Evolutionary conservation across 2,888 invertebrate species (phyloP).

Genomic region (Volucella inanis): DNA sequence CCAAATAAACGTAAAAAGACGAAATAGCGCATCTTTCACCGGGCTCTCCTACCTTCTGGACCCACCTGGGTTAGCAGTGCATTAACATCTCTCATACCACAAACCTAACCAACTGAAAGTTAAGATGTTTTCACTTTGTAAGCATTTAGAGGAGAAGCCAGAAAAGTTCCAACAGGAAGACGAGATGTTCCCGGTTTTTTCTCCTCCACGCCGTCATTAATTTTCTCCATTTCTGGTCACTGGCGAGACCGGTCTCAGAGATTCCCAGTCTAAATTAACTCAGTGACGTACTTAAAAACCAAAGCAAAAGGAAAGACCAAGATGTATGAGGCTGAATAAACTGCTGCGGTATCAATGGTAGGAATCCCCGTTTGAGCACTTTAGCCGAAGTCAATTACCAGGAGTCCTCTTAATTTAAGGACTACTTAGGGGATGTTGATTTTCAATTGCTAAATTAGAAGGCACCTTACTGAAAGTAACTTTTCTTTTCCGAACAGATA

Average conservation of each 20-base stretch:
- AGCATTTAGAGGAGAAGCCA: constrained; percentile 24
- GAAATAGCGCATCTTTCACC: constrained; percentile 12
- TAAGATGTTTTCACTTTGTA: constrained; percentile 69
- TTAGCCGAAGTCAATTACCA: constrained; percentile 46
- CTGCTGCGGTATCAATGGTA: constrained; percentile 16
- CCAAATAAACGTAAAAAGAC: constrained; percentile 21
- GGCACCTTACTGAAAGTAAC: constrained; percentile 56
- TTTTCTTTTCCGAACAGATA: constrained; percentile 37
- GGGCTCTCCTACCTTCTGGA: background rate
- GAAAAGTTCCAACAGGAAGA: background rate
- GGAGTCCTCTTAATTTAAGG: constrained; percentile 69
- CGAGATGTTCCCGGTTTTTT: background rate
- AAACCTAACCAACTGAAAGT: constrained; percentile 51
- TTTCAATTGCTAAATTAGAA: constrained; percentile 70
- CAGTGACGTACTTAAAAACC: constrained; percentile 22
- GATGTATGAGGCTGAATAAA: constrained; percentile 5
- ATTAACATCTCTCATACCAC: constrained; percentile 33
- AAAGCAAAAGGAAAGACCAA: background rate
- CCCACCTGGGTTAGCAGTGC: constrained; percentile 21
- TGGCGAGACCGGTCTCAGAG: constrained; percentile 19
- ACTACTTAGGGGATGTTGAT: constrained; percentile 67
- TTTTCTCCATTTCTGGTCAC: constrained; percentile 40
- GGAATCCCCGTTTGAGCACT: constrained; percentile 40
- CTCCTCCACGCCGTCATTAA: constrained; percentile 40
- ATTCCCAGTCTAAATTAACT: constrained; percentile 59